phyloP scores from a whole-genome alignment of 2,797 vertebrate species.

The Acanthurus leucopareius region DNA sequence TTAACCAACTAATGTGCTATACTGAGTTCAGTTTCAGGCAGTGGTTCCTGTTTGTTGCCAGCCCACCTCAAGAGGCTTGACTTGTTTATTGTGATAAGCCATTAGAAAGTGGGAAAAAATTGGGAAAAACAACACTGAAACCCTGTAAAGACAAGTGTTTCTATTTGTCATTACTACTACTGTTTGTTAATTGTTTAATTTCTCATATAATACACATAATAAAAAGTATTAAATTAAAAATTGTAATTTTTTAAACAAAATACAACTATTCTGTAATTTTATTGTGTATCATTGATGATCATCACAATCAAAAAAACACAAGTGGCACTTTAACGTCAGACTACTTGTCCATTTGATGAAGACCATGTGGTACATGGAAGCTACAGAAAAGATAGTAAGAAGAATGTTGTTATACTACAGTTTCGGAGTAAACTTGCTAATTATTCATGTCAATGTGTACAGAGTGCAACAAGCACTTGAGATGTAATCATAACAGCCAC shows the following conservation, averaged over 20 bases:
- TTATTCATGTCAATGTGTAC: no score
- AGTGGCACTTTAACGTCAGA: not conserved
- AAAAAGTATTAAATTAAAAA: not conserved
- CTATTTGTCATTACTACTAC: no score
- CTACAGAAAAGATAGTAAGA: not conserved
- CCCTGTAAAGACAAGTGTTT: no score
- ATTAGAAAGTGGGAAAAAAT: no score
- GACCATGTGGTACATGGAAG: not conserved
- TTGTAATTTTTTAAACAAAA: not conserved
- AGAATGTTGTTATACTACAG: no score
- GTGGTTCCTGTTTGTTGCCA: not conserved
- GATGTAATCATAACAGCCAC: not conserved
- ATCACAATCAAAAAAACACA: not conserved
- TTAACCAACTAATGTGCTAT: not conserved
- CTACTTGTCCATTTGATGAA: not conserved
- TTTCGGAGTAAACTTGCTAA: not conserved
- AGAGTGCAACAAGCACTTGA: not conserved
- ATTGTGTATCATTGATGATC: not conserved
- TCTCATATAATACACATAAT: not conserved
- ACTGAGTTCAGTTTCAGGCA: not conserved
- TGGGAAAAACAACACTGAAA: no score
- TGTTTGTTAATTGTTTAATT: not conserved
- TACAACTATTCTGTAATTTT: not conserved
- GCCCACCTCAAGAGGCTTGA: not conserved
- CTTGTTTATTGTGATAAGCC: no score